Evolutionary conservation across 2,113 vertebrate genomes (phyloP).

Genomic region (Malurus elegans): DNA sequence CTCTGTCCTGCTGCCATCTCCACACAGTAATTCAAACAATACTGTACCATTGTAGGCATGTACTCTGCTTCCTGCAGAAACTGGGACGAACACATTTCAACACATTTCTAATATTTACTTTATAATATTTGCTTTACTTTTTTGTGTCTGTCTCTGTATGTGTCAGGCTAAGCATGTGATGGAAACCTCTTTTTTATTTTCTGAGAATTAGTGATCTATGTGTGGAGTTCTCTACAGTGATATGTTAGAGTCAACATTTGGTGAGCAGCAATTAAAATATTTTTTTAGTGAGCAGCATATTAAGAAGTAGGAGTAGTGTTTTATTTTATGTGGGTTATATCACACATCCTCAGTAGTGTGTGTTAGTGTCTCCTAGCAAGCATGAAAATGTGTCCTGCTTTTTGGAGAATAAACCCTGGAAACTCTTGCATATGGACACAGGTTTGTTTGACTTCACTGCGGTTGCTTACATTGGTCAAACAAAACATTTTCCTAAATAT

Average conservation of each 20-base stretch:
- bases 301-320: background rate
- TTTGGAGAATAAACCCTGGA: background rate
- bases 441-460: slow-evolving; percentile 7
- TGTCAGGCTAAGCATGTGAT: background rate
- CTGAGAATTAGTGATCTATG: background rate
- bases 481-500: slow-evolving; percentile 36
- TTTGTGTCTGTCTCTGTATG: background rate
- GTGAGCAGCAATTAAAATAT: background rate
- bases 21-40: background rate
- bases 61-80: background rate
- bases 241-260: background rate
- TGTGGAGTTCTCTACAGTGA: background rate
- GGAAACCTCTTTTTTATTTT: background rate
- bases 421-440: background rate
- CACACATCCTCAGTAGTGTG: background rate
- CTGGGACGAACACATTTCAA: slow-evolving; percentile 37
- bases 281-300: background rate
- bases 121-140: slow-evolving; percentile 28
- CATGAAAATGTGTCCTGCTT: background rate
- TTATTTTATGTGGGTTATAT: background rate
- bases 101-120: slow-evolving; percentile 31
- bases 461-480: background rate
- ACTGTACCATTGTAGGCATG: background rate
- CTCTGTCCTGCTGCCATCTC: background rate
- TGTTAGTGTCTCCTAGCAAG: background rate